Conservation (phyloP, 2,797 vertebrate species). For the Chelmon rostratus region DNA sequence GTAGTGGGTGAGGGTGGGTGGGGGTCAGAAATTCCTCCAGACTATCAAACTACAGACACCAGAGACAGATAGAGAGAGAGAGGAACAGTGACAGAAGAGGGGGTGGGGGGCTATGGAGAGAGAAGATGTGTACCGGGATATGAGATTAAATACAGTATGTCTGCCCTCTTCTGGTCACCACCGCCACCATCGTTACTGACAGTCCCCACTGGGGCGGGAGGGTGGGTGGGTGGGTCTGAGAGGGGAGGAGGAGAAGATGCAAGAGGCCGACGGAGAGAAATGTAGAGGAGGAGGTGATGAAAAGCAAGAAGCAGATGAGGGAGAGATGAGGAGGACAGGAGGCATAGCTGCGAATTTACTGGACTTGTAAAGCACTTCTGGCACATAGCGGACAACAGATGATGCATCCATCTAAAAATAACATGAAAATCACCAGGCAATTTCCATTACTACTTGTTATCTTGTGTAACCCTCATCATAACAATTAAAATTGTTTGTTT, state of each 20-base stretch:
- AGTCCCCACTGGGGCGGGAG: conserved; percentile 42
- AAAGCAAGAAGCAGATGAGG: conserved; percentile 13
- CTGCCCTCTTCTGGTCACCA: conserved; percentile 92
- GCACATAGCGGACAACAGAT: conserved; percentile 4
- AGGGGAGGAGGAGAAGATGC: conserved; percentile 4
- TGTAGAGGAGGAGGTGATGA: conserved; percentile 23
- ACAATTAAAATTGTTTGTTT: conserved; percentile 72
- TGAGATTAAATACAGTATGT: conserved; percentile 88
- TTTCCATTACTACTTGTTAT: conserved; percentile 46
- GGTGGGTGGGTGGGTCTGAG: neutral
- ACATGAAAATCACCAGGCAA: conserved; percentile 20
- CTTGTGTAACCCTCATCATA: conserved; percentile 48
- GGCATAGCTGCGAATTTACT: neutral
- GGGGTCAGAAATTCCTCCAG: conserved; percentile 48
- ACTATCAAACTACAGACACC: conserved; percentile 43
- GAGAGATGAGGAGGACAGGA: conserved; percentile 5
- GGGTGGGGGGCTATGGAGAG: conserved; percentile 19
- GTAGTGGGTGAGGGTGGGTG: neutral
- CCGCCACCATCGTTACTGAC: conserved; percentile 69
- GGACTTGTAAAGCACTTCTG: conserved; percentile 4
- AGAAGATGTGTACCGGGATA: conserved; percentile 71
- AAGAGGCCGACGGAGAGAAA: conserved; percentile 7
- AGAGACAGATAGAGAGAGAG: conserved; percentile 15
- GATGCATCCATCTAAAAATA: conserved; percentile 33
- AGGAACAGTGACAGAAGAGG: conserved; percentile 25